phyloP scores from a whole-genome alignment of 2,888 invertebrate genomes.

The Amiota mariae region DNA sequence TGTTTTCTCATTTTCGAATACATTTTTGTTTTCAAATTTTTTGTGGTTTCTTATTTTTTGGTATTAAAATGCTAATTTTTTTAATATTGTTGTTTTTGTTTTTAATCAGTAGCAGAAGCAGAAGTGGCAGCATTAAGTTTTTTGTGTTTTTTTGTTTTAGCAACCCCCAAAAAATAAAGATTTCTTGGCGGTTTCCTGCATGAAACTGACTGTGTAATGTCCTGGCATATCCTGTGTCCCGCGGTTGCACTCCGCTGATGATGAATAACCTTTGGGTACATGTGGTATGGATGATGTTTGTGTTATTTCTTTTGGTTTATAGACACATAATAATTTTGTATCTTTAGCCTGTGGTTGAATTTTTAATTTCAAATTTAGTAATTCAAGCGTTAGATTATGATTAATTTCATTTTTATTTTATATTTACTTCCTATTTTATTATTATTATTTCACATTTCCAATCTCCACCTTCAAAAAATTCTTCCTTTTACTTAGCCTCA shows the following conservation, averaged over 20 bases:
- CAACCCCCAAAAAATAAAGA: background rate
- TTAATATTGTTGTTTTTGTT: constrained; percentile 70
- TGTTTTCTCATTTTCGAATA: constrained; percentile 38
- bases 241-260: constrained; percentile 66
- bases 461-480: too few species aligned
- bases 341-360: constrained; percentile 10
- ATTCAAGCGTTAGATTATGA: constrained; percentile 8
- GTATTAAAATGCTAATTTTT: constrained; percentile 71
- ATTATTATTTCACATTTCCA: too few species aligned
- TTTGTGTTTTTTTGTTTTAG: constrained; percentile 25
- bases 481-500: too few species aligned
- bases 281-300: background rate
- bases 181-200: constrained; percentile 20
- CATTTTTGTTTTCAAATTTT: constrained; percentile 60
- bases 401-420: background rate
- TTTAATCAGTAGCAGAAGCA: constrained; percentile 63
- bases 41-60: constrained; percentile 66
- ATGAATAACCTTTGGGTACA: constrained; percentile 55
- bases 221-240: constrained; percentile 50
- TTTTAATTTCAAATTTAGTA: constrained; percentile 13
- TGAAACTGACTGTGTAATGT: constrained; percentile 23
- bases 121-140: background rate
- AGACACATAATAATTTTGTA: background rate
- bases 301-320: background rate
- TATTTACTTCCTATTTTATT: too few species aligned